Evolutionary conservation across 2,888 invertebrate species (phyloP).

Genomic region (Acrobasis repandana): DNA sequence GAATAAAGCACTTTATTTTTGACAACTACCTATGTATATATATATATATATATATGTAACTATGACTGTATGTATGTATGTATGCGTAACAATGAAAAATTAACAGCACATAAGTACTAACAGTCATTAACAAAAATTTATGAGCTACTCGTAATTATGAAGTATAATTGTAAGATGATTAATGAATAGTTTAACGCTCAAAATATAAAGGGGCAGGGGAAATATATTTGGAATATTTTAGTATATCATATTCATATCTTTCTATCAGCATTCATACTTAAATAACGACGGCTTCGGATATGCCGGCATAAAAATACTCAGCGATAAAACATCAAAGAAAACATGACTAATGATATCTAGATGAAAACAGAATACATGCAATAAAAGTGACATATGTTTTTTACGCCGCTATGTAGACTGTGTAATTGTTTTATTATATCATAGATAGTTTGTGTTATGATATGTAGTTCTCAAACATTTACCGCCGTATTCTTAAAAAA

Average conservation of each 20-base stretch:
- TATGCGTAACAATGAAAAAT: constrained; percentile 17
- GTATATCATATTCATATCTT: constrained; percentile 48
- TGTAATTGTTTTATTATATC: constrained; percentile 55
- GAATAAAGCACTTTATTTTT: constrained; percentile 15
- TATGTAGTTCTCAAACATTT: background rate
- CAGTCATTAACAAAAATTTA: constrained; percentile 22
- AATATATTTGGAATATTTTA: constrained; percentile 41
- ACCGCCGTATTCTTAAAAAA: no score
- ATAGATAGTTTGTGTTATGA: constrained; percentile 20
- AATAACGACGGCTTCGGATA: constrained; percentile 54
- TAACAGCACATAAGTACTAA: background rate
- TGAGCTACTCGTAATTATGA: constrained; percentile 23
- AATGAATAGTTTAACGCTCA: constrained; percentile 12
- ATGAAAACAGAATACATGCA: constrained; percentile 71
- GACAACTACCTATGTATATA: no score
- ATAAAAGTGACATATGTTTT: constrained; percentile 73
- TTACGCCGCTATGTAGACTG: constrained; percentile 49
- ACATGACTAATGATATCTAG: constrained; percentile 73
- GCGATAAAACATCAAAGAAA: constrained; percentile 75
- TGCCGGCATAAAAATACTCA: constrained; percentile 67
- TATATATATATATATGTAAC: no score
- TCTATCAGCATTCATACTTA: constrained; percentile 57
- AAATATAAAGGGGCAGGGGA: constrained; percentile 31
- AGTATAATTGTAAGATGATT: constrained; percentile 22
- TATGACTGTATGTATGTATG: no score